A percentile compares a stretch with the other conserved stretches of the same genome.
Evolutionary conservation across 2,113 vertebrate genomes (phyloP).

Genomic region (Pandion haliaetus): DNA sequence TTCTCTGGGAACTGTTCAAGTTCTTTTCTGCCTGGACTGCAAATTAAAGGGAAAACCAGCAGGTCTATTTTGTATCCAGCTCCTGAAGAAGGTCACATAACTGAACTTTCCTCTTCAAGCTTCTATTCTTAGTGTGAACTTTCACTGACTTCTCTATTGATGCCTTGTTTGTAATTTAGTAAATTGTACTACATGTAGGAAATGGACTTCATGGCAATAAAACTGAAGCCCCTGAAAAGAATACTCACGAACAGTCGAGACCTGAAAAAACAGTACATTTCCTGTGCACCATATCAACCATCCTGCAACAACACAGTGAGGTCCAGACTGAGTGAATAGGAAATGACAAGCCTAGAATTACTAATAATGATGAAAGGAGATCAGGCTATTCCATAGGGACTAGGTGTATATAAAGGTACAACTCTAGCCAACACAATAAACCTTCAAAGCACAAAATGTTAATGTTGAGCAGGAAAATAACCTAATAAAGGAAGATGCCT

Average conservation of each 20-base stretch:
- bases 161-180: constrained; percentile 61
- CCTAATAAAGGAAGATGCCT: constrained; percentile 63
- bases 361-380: constrained; percentile 24
- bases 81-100: constrained; percentile 72
- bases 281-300: constrained; percentile 14
- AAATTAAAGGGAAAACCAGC: constrained; percentile 42
- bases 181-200: constrained; percentile 69
- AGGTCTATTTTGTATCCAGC: constrained; percentile 41
- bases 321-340: constrained; percentile 30
- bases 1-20: constrained; percentile 1
- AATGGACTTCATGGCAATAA: constrained; percentile 48
- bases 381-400: constrained; percentile 11
- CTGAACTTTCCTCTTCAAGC: constrained; percentile 65
- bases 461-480: constrained; percentile 46
- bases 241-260: not conserved
- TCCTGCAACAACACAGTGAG: not conserved
- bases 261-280: constrained; percentile 66
- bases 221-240: constrained; percentile 45
- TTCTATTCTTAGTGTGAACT: constrained; percentile 81
- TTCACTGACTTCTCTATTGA: constrained; percentile 68
- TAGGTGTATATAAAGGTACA: constrained; percentile 1
- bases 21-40: constrained; percentile 19
- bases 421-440: constrained; percentile 49
- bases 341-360: constrained; percentile 8
- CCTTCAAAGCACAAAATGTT: constrained; percentile 48